A percentile compares a stretch with the other conserved stretches of the same genome.
Conservation (phyloP, 2,113 vertebrate species). For the Gymnarchus niloticus region DNA sequence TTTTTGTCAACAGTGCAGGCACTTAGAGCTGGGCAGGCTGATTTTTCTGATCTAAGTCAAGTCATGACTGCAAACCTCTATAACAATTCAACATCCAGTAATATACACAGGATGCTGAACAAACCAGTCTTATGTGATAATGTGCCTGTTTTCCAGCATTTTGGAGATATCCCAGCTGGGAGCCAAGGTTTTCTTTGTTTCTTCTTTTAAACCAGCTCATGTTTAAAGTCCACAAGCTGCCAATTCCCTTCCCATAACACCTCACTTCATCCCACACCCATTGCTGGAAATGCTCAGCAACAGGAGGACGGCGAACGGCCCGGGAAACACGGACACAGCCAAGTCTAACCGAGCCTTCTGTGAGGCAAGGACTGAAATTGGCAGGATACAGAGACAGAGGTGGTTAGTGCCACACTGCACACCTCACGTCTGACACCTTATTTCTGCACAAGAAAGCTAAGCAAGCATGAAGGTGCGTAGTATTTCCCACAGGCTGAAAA, state of each 20-base stretch:
- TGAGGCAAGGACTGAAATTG: background rate
- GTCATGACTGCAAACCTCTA: background rate
- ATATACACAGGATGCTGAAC: background rate
- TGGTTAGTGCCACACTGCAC: background rate
- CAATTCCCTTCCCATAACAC: background rate
- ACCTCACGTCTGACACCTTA: background rate
- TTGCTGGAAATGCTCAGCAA: background rate
- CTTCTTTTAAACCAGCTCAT: background rate
- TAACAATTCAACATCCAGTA: background rate
- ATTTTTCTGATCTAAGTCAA: background rate
- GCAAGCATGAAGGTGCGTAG: background rate
- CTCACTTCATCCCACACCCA: background rate
- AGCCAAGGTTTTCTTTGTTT: background rate
- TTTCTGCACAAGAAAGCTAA: background rate
- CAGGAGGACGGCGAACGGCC: background rate
- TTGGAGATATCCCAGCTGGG: background rate
- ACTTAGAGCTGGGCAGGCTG: background rate
- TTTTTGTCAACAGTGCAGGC: background rate
- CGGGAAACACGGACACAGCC: background rate
- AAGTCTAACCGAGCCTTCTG: background rate
- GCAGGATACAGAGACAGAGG: background rate
- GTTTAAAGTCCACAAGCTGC: background rate
- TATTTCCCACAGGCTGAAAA: background rate
- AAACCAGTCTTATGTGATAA: background rate
- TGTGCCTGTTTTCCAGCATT: background rate